Evolutionary conservation across 1,140 invertebrate genomes (phyloP), one percentile per base, ranked within the genome.

Genomic region (Belonocnema kinseyi): DNA sequence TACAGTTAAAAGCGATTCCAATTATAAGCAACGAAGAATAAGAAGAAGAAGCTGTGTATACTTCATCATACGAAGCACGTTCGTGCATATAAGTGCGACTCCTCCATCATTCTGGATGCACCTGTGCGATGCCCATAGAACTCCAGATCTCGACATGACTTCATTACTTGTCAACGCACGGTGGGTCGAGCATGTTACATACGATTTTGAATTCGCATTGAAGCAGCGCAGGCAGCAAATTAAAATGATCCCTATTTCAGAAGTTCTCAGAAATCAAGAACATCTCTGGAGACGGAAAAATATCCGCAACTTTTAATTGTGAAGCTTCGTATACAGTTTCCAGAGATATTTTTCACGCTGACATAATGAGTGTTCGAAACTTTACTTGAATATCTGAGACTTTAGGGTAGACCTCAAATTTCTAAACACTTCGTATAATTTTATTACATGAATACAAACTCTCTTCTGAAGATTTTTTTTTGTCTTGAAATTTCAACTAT

Each of bases 91-190:
- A 66, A 66, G 58, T 66, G 58, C 58, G 58, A 66, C 26, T 66
- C 58, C 40, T 66, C 13, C 58, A 66, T 66, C 26, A 21, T 66
- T 66, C 26, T 66, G 33, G 58, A 40, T 66, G 58, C 58, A 66
- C 58, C 58, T 66, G 58, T 66, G 58, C 58, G 21, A 66, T 66
- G 58, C 58, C 12, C 58, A 40, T 66, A 66, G 58, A 66, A 33
- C 58, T 10, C 58, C 14, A 33, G 58, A 40, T 66, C 21, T 33
- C 21, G 21, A 66, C 58, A 66, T 66, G 58, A 66, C 58, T 66
- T 66, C 58, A 66, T 66, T 66, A 66, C 58, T 66, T 66, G 58
- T 66, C 58, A 66, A 26, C 58, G 58, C 58, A 66, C 58, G 58
- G 58, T 66, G 58, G 58, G 58, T 66, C 58, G 58, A 66, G 58